Base-by-base conservation (phyloP, 2,888 invertebrate species). In the Eupithecia centaureata region DNA sequence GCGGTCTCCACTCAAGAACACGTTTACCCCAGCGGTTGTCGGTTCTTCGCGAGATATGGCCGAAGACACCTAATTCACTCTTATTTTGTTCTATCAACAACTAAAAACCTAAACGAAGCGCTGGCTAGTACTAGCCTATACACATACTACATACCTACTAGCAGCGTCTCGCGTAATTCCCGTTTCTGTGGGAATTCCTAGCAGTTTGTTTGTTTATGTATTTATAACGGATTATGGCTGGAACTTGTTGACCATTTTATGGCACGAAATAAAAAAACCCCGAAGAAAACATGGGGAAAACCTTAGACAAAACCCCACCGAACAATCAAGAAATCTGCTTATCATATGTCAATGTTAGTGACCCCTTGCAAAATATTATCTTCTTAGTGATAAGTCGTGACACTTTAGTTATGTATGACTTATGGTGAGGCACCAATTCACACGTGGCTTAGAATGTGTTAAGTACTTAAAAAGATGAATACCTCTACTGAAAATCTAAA, bases 311-410 rank as follows among this genome's bases (percentile, higher is more conserved):
- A 5, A 33, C 5, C 4, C 1, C 22, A 15, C 13, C 25, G 25
- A 25, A 52, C 25, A 12, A 12, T 2, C 25, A 27, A 52, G 52
- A 27, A 27, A 27, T 15, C 13, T 2, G 13, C 25, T 25, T 51
- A 51, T 54, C 22, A 8, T 54, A 10, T 56, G n/a, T 30, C 56
- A 56, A 30, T 30, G 30, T 30, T n/a, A 18, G 10, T 56, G 56
- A 56, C 30, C 56, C 28, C 56, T 28, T 30, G 56, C 30, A 56
- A 30, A 56, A 30, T n/a, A 56, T 28, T 56, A 47, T 47, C 30
- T 30, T 30, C 12, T 0, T 30, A 18, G n/a, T 18, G 7, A 12
- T 15, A 5, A 30, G 18, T 56, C 56, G 56, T 56, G 56, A 56
- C 18, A 28, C 15, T 27, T 52, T 7, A 27, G 52, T 27, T 52